Evolutionary conservation across 2,888 invertebrate species (phyloP).

Genomic region (Cephalotes varians): DNA sequence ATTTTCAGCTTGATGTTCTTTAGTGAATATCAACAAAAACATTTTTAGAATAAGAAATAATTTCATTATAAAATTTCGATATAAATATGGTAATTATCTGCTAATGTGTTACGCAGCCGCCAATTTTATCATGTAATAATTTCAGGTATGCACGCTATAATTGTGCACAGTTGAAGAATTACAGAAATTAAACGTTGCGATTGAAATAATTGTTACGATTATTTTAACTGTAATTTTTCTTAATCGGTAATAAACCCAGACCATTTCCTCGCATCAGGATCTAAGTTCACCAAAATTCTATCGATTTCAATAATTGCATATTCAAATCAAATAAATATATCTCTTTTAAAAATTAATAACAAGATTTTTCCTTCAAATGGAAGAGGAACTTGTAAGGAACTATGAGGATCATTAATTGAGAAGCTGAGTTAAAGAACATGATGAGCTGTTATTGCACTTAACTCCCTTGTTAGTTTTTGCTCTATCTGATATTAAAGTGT

Average conservation of each 20-base stretch:
- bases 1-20: not conserved
- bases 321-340: not conserved
- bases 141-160: not conserved
- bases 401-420: not conserved
- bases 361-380: not conserved
- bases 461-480: slow-evolving; percentile 25
- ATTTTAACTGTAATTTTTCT: slow-evolving; percentile 16
- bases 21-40: not conserved
- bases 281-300: not conserved
- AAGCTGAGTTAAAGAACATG: not conserved
- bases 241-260: not conserved
- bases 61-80: slow-evolving; percentile 7
- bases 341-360: not conserved
- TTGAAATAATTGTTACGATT: not conserved
- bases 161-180: not conserved
- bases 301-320: not conserved
- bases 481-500: not conserved
- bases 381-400: not conserved
- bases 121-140: not conserved
- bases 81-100: slow-evolving; percentile 8
- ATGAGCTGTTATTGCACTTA: not conserved
- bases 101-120: not conserved
- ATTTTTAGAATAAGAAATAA: not conserved
- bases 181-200: slow-evolving; percentile 17
- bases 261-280: not conserved